Percentiles rank a stretch among this genome's conserved stretches.
These are phyloP conservation scores for Sesia bembeciformis DNA, from an alignment of 2,888 invertebrate genomes.

Conservation along the genomic window DNA sequence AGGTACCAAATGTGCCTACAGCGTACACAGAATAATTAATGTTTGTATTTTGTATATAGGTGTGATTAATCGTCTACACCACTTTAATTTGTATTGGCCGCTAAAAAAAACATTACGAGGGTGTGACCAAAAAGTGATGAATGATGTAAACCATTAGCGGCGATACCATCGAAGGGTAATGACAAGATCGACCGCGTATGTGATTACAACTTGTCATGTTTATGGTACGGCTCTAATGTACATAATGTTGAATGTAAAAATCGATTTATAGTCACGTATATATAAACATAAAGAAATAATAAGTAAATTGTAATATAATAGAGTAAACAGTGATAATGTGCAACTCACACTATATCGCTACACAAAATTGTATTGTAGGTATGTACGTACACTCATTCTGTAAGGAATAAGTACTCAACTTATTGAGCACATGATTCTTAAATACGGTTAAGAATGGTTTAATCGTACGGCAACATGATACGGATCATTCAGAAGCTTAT, in stretches of 20 bases:
- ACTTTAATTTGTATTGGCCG: neutral
- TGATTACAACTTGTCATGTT: constrained; percentile 8
- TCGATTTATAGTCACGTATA: neutral
- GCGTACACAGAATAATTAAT: neutral
- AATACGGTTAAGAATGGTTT: too few relatives aligned
- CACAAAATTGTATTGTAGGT: too few relatives aligned
- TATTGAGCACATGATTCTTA: too few relatives aligned
- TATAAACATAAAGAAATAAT: too few relatives aligned
- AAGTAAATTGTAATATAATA: too few relatives aligned
- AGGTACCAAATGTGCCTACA: too few relatives aligned
- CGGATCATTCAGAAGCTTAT: too few relatives aligned
- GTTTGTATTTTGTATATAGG: neutral
- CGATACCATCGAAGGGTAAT: constrained; percentile 31
- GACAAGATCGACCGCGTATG: constrained; percentile 1
- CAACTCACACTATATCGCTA: too few relatives aligned
- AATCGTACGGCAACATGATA: too few relatives aligned
- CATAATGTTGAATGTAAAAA: neutral
- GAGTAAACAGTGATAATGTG: too few relatives aligned
- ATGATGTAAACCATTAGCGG: constrained; percentile 41
- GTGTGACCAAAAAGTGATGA: constrained; percentile 41
- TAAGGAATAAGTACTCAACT: too few relatives aligned
- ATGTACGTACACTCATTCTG: too few relatives aligned
- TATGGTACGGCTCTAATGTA: neutral
- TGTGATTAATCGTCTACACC: neutral
- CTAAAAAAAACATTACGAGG: neutral